Evolutionary conservation across 2,797 vertebrate species (phyloP), one percentile per base, ranked within the genome.

Genomic region (Champsocephalus gunnari): DNA sequence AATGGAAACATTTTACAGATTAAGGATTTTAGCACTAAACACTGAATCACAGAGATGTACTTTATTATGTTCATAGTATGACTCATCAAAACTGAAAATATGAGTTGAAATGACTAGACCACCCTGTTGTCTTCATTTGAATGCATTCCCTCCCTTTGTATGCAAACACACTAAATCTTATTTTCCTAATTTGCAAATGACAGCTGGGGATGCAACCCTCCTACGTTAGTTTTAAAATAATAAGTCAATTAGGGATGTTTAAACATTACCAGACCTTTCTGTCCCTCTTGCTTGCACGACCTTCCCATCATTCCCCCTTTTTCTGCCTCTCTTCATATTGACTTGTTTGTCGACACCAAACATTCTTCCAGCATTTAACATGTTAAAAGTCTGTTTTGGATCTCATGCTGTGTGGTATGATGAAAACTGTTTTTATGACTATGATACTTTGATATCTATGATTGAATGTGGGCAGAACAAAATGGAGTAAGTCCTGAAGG

Each of bases 231-330:
- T 73, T 60, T 51, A 77, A 84, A 60, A 75, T 77, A 81, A 69
- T 55, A 72, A 84, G 71, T 69, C 79, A 85, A 57, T 71, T 66
- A 71, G 59, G 49, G 72, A 34, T 1, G 4, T 71, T 79, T 80
- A 89, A 87, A 76, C 57, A 49, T 71, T 82, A 34, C 83, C 86
- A 89, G 86, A 81, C 71, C 63, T 17, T 66, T 45, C 59, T 59
- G 48, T 75, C 51, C 64, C 48, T 73, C 60, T 65, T 64, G 65
- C 50, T 77, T 48, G 0, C 32, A n/a, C 9, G 1, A 44, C 45
- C 59, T 59, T 66, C 53, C 54, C 72, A 76, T 60, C 62, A 62
- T 57, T 65, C 47, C 24, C 14, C 10, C 34, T 45, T 32, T 13
- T 24, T 51, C 60, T 28, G 47, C 12, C 54, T 64, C 63, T 62